These are phyloP conservation scores for Hemicordylus capensis DNA, from an alignment of 2,113 vertebrate species.

Conservation along the genomic window DNA sequence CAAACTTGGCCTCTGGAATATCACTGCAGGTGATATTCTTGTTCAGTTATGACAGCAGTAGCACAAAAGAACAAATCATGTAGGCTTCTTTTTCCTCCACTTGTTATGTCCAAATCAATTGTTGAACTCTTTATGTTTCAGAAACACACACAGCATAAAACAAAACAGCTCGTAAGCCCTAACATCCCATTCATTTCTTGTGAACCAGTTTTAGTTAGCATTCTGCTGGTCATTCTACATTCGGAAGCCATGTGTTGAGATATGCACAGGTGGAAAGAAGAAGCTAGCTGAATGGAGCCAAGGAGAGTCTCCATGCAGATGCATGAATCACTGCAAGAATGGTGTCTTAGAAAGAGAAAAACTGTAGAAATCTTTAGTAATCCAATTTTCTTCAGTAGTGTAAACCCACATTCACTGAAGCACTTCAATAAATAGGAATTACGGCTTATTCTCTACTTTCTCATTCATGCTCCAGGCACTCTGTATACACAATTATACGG, in stretches of 20 bases:
- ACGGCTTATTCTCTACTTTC: not conserved
- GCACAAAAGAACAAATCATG: not conserved
- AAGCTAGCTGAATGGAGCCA: not conserved
- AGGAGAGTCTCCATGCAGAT: not conserved
- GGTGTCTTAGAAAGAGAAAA: not conserved
- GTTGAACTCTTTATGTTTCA: no score
- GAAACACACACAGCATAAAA: not conserved
- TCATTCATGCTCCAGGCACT: slow-evolving; percentile 13
- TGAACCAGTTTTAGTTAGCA: not conserved
- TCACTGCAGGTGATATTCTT: not conserved
- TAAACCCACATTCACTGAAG: slow-evolving; percentile 20
- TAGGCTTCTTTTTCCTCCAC: not conserved
- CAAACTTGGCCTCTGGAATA: not conserved
- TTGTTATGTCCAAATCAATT: not conserved
- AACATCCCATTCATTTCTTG: not conserved
- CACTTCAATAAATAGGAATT: not conserved
- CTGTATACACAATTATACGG: slow-evolving; percentile 1
- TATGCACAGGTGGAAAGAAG: slow-evolving; percentile 13
- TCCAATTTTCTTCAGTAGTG: not conserved
- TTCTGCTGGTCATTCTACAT: not conserved
- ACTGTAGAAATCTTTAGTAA: slow-evolving; percentile 10
- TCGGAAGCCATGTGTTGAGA: not conserved
- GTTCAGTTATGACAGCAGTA: not conserved
- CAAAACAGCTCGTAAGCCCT: not conserved
- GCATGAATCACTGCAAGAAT: not conserved